Conservation (phyloP, 2,888 invertebrate genomes). For the Tetranychus truncatus region DNA sequence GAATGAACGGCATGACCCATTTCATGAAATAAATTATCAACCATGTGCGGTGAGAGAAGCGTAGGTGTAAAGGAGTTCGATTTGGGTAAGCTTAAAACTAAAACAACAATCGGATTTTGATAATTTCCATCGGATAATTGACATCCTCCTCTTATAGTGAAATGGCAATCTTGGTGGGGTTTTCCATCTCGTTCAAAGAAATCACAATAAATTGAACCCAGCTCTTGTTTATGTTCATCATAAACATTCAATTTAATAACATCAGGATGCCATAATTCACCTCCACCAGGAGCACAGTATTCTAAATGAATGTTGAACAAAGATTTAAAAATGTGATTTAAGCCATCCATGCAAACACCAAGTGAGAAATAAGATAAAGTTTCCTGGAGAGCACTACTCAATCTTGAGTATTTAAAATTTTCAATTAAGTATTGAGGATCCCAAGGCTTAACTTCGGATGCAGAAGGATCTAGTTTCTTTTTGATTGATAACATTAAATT, state of each 20-base stretch:
- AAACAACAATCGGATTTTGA: slow-evolving; percentile 44
- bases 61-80: slow-evolving; percentile 55
- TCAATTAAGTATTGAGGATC: slow-evolving; percentile 62
- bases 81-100: slow-evolving; percentile 67
- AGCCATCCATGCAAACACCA: slow-evolving; percentile 87
- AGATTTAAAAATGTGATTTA: slow-evolving; percentile 65
- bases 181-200: slow-evolving; percentile 79
- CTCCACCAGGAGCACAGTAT: slow-evolving; percentile 49
- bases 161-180: slow-evolving; percentile 93
- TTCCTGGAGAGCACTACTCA: slow-evolving; percentile 11
- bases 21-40: slow-evolving; percentile 95
- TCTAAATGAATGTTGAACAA: slow-evolving; percentile 63
- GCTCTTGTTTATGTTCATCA: slow-evolving; percentile 41
- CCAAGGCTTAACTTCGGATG: slow-evolving; percentile 43
- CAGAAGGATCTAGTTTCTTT: background rate
- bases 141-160: slow-evolving; percentile 88
- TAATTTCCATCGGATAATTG: slow-evolving; percentile 47
- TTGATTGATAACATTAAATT: slow-evolving; percentile 35
- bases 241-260: slow-evolving; percentile 63
- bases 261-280: slow-evolving; percentile 70
- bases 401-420: slow-evolving; percentile 30
- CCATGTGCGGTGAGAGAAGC: slow-evolving; percentile 57
- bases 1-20: slow-evolving; percentile 98
- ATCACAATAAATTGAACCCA: slow-evolving; percentile 94
- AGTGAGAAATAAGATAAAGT: slow-evolving; percentile 64